Base-by-base conservation (phyloP, 2,113 vertebrate genomes). In the Sturnira hondurensis region DNA sequence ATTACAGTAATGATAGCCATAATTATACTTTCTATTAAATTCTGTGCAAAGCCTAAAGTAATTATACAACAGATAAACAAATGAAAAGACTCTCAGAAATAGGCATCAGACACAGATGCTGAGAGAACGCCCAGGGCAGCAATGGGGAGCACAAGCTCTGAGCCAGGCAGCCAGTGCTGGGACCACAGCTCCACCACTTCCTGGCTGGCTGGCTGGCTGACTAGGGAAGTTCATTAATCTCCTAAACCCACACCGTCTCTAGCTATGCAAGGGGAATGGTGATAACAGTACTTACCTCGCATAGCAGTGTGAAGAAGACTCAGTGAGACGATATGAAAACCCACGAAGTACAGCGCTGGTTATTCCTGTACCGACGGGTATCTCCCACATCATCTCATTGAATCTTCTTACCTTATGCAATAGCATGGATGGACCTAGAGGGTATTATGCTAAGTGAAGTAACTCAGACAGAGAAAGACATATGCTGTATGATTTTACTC, bases 21-120 rank as follows among this genome's bases (percentile, higher is more conserved):
- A 89, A 96, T 87, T 67, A 68, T 1, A 90, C 38, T 93, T 96
- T 94, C 68, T 90, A 76, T 87, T 84, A 80, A 74, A 89, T 84
- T 68, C 38, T 68, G 33, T 88, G 78, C 89, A 93, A 91, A 68
- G 47, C 70, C 73, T 91, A 65, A 89, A 86, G 90, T 86, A 91
- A 93, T 93, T 89, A 84, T 47, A 33, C 47, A 90, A 65, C 52
- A 84, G 94, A 89, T n/a, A 94, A 73, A 86, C 61, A 91, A 91
- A 68, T 33, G 68, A 38, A 89, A 78, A 56, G 45, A 70, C 16
- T 24, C 24, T 89, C 63, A 47, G 41, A 12, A 83, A 84, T 0
- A 43, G 36, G 54, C 63, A 50, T 28, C 45, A 70, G 50, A 54
- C 24, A 45, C 74, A 67, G 61, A 63, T 41, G 7, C 9, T 10